Evolutionary conservation across 2,888 invertebrate genomes (phyloP).

Genomic region (Cyaniris semiargus): DNA sequence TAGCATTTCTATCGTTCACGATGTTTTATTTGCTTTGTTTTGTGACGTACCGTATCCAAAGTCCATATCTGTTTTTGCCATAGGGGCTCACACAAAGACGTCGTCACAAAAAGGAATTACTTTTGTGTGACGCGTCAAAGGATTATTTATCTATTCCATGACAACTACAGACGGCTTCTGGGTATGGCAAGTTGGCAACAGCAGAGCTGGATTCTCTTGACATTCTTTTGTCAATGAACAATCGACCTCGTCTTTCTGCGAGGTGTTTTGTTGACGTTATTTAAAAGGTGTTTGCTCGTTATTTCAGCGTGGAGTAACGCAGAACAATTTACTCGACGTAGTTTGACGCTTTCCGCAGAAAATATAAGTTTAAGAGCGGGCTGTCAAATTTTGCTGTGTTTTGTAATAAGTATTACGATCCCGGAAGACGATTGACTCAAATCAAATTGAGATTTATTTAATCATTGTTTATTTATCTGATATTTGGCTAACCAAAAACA

Average conservation of each 20-base stretch:
- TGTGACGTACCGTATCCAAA: not conserved
- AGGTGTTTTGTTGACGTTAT: conserved; percentile 18
- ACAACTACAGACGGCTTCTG: not conserved
- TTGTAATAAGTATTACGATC: too few species aligned
- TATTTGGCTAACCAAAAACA: too few species aligned
- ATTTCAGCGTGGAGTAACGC: not conserved
- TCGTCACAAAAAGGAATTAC: not conserved
- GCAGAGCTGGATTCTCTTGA: conserved; percentile 21
- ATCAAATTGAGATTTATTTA: too few species aligned
- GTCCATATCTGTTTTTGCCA: not conserved
- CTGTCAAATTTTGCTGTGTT: too few species aligned
- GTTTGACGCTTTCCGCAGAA: not conserved
- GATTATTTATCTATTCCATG: not conserved
- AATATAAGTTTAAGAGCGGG: not conserved
- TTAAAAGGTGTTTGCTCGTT: conserved; percentile 25
- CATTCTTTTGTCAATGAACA: conserved; percentile 28
- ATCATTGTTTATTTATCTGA: too few species aligned
- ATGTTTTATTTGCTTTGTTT: not conserved
- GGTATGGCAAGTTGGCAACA: not conserved
- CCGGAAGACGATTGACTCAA: too few species aligned
- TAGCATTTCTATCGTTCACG: not conserved
- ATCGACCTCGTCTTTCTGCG: conserved; percentile 6
- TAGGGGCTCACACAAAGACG: not conserved
- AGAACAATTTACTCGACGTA: conserved; percentile 7
- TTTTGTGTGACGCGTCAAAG: conserved; percentile 2